Percentiles rank a stretch among this genome's conserved stretches.
phyloP scores from a whole-genome alignment of 2,113 vertebrate species.

The Oxyruncus cristatus region DNA sequence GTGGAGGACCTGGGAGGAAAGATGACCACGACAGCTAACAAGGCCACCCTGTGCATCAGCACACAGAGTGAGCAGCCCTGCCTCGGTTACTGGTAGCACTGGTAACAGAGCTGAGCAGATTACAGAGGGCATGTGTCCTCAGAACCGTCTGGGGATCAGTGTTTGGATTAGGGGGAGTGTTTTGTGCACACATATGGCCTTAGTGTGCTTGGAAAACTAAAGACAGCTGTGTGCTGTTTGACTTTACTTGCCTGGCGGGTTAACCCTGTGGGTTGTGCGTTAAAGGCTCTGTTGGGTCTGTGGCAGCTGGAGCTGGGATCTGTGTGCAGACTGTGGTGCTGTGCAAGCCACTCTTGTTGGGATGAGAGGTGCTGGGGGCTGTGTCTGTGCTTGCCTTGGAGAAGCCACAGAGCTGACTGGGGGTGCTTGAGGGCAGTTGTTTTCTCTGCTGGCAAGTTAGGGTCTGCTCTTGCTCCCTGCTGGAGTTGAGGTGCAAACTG shows the following conservation, averaged over 20 bases:
- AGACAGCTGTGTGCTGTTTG: neutral
- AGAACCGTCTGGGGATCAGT: neutral
- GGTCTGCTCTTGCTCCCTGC: neutral
- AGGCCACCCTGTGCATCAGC: constrained; percentile 91
- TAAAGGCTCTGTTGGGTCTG: neutral
- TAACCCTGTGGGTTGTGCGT: neutral
- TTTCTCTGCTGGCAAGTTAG: neutral
- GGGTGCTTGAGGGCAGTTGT: neutral
- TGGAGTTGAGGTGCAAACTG: neutral
- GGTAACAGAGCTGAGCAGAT: neutral
- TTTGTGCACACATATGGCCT: neutral
- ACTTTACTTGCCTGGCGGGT: neutral
- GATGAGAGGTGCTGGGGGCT: neutral
- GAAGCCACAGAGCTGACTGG: neutral
- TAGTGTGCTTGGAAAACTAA: neutral
- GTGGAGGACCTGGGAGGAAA: constrained; percentile 92
- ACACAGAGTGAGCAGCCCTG: constrained; percentile 82
- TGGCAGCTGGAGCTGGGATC: neutral
- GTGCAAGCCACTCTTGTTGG: neutral
- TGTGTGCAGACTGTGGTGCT: neutral
- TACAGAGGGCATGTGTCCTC: neutral
- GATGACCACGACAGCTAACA: constrained; percentile 80
- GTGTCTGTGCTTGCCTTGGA: neutral
- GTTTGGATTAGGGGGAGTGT: neutral
- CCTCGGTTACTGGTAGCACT: neutral